Conservation (phyloP, 1,140 invertebrate species). For the Habropoda laboriosa region DNA sequence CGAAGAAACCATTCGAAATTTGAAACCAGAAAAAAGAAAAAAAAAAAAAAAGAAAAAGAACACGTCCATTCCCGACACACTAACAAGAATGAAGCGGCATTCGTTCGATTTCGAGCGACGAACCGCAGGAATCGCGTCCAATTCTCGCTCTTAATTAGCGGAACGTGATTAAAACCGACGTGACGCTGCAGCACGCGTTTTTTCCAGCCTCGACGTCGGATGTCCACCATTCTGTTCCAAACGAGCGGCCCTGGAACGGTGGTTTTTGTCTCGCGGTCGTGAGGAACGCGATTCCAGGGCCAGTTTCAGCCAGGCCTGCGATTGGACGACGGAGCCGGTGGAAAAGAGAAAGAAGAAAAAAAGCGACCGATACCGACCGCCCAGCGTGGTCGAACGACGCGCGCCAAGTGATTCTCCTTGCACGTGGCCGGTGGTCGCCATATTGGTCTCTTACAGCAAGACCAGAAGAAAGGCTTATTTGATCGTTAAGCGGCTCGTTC, state of each 20-base stretch:
- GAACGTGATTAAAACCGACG: constrained; percentile 42
- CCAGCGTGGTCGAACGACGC: constrained; percentile 41
- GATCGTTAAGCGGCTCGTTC: background rate
- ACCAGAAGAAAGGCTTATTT: background rate
- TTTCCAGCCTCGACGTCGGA: background rate
- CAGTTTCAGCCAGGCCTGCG: constrained; percentile 49
- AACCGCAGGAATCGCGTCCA: constrained; percentile 12
- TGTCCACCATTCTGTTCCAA: constrained; percentile 59
- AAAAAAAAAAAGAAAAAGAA: background rate
- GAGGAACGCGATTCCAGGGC: constrained; percentile 51
- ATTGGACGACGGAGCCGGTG: constrained; percentile 40
- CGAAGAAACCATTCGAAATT: background rate
- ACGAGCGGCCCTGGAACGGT: constrained; percentile 47
- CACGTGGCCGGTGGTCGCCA: constrained; percentile 31
- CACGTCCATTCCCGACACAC: background rate
- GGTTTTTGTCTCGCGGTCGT: constrained; percentile 61
- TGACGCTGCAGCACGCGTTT: constrained; percentile 20
- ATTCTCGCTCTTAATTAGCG: constrained; percentile 39
- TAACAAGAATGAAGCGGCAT: constrained; percentile 18
- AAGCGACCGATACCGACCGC: constrained; percentile 53
- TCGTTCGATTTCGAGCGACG: constrained; percentile 14
- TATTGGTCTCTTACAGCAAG: constrained; percentile 12
- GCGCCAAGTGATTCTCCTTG: constrained; percentile 48
- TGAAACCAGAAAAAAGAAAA: no score
- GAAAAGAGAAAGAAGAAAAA: constrained; percentile 60